phyloP scores from a whole-genome alignment of 2,888 invertebrate species.

The Polydrusus cervinus region DNA sequence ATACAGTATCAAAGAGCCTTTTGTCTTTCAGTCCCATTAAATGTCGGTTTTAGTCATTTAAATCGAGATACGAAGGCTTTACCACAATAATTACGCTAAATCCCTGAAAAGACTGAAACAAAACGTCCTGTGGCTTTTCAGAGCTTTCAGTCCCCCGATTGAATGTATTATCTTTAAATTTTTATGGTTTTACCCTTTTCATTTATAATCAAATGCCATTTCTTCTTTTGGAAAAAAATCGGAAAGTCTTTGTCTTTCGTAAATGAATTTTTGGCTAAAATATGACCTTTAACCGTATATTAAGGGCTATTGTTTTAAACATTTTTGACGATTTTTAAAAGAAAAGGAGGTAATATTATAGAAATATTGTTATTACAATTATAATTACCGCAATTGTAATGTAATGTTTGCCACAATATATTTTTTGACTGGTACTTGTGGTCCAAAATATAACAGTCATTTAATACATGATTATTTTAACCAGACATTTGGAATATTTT shows the following conservation, averaged over 20 bases:
- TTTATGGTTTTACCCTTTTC: constrained; percentile 6
- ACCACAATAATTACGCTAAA: constrained; percentile 14
- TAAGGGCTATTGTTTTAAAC: neutral
- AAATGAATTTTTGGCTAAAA: constrained; percentile 4
- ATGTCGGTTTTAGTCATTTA: constrained; percentile 16
- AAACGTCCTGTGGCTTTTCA: constrained; percentile 18
- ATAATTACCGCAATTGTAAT: too few species aligned
- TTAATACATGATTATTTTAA: too few species aligned
- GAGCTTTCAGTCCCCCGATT: constrained; percentile 2
- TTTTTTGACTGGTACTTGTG: too few species aligned
- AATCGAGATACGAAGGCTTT: constrained; percentile 15
- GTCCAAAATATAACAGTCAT: too few species aligned
- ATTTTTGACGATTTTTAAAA: neutral
- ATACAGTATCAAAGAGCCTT: constrained; percentile 18
- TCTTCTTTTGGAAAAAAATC: neutral
- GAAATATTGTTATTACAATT: too few species aligned
- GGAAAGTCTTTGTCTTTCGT: constrained; percentile 2
- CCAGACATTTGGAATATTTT: too few species aligned
- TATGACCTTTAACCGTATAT: neutral
- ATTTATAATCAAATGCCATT: constrained; percentile 8
- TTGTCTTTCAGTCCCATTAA: neutral
- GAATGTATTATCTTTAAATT: constrained; percentile 10
- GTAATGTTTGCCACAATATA: too few species aligned
- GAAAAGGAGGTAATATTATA: too few species aligned
- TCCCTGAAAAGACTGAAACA: constrained; percentile 20